Evolutionary conservation across 35 echinoderm and acorn worm genomes (phyloP).

Genomic region (Patiria miniata): DNA sequence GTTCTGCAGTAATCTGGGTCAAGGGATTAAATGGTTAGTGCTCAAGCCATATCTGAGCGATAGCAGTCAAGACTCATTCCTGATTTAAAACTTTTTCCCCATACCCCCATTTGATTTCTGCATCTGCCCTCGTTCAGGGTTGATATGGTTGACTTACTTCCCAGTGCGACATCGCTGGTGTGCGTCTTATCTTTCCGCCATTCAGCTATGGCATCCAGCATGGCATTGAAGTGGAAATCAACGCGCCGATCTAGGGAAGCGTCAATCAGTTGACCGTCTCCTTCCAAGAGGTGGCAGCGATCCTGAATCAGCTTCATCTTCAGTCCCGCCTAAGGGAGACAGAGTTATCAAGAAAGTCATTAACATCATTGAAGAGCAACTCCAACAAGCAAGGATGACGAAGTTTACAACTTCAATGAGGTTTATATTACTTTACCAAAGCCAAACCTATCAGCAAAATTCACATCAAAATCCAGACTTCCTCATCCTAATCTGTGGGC

Average conservation of each 20-base stretch:
- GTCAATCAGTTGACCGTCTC: conserved; percentile 68
- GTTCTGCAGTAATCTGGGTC: too few species aligned
- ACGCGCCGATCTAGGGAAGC: conserved; percentile 78
- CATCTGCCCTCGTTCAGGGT: background rate
- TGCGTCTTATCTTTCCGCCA: conserved; percentile 93
- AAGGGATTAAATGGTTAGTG: too few species aligned
- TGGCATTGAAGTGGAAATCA: conserved; percentile 99
- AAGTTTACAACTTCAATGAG: too few species aligned
- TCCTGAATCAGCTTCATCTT: conserved; percentile 84
- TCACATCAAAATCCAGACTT: too few species aligned
- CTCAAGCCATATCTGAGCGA: too few species aligned
- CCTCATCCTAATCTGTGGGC: too few species aligned
- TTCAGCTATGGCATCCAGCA: conserved; percentile 96
- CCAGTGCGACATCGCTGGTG: conserved; percentile 61
- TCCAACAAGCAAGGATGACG: too few species aligned
- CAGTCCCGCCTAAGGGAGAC: conserved; percentile 58
- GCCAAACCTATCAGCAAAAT: too few species aligned
- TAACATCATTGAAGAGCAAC: background rate
- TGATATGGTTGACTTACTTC: conserved; percentile 53
- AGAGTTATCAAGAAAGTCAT: background rate
- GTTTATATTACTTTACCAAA: too few species aligned
- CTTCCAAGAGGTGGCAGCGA: conserved; percentile 78
- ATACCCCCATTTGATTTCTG: background rate
- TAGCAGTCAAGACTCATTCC: too few species aligned
- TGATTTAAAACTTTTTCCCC: too few species aligned